These are phyloP conservation scores for Chionomys nivalis DNA, from an alignment of 2,113 vertebrate species.

Conservation along the genomic window DNA sequence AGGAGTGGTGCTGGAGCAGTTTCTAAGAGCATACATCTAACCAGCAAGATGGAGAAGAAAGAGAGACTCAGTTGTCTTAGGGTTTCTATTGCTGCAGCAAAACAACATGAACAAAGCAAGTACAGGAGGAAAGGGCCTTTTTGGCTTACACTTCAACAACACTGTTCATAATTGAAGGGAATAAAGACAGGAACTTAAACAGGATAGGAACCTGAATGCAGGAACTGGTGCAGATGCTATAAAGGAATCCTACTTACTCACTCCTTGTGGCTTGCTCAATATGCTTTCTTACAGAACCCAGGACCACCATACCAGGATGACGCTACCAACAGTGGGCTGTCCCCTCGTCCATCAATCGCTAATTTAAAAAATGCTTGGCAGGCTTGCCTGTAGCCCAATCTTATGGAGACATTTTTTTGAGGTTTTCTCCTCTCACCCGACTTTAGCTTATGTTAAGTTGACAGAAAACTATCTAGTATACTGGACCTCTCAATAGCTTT, in stretches of 20 bases:
- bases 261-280: neutral
- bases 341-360: neutral
- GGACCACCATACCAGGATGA: too few relatives aligned
- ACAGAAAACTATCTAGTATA: neutral
- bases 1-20: neutral
- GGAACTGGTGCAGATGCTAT: neutral
- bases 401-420: neutral
- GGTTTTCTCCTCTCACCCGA: neutral
- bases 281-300: neutral
- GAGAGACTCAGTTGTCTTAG: neutral
- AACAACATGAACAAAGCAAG: neutral
- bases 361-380: neutral
- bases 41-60: neutral
- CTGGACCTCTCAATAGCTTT: neutral
- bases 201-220: neutral
- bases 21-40: neutral
- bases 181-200: neutral
- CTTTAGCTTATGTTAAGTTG: neutral
- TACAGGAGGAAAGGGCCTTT: neutral
- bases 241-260: neutral
- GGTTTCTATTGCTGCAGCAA: neutral
- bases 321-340: neutral
- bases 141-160: neutral
- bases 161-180: neutral
- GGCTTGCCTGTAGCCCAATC: neutral